phyloP scores from a whole-genome alignment of 2,888 invertebrate species.

The Cantharis flavilabris region DNA sequence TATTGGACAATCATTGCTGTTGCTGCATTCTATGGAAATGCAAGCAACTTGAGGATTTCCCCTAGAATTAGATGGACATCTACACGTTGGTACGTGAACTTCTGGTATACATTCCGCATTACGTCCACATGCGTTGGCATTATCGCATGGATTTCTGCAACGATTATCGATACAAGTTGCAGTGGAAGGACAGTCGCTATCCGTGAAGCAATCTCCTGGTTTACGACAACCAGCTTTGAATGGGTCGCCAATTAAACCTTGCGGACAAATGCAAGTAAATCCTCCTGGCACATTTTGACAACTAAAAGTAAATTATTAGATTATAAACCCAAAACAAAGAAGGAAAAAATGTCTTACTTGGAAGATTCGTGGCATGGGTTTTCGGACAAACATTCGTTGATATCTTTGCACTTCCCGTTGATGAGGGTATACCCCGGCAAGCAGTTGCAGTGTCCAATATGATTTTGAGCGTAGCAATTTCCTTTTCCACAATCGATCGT shows the following conservation, averaged over 20 bases:
- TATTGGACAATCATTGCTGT: conserved; percentile 74
- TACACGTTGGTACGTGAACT: conserved; percentile 73
- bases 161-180: conserved; percentile 76
- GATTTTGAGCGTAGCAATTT: conserved; percentile 72
- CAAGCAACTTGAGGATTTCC: conserved; percentile 79
- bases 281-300: conserved; percentile 82
- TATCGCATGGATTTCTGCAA: conserved; percentile 79
- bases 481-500: conserved; percentile 80
- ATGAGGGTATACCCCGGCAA: conserved; percentile 71
- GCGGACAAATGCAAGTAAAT: conserved; percentile 75
- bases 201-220: conserved; percentile 81
- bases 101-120: conserved; percentile 76
- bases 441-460: conserved; percentile 75
- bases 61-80: conserved; percentile 73
- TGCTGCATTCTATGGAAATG: conserved; percentile 73
- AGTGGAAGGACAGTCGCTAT: conserved; percentile 77
- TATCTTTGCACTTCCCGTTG: conserved; percentile 74
- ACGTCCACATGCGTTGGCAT: conserved; percentile 68
- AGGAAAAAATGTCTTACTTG: conserved; percentile 51
- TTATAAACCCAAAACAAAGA: background rate
- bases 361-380: conserved; percentile 82
- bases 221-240: conserved; percentile 73
- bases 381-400: conserved; percentile 74
- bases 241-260: conserved; percentile 80
- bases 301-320: conserved; percentile 33